Conservation (phyloP, 2,888 invertebrate species). For the Limnephilus marmoratus region DNA sequence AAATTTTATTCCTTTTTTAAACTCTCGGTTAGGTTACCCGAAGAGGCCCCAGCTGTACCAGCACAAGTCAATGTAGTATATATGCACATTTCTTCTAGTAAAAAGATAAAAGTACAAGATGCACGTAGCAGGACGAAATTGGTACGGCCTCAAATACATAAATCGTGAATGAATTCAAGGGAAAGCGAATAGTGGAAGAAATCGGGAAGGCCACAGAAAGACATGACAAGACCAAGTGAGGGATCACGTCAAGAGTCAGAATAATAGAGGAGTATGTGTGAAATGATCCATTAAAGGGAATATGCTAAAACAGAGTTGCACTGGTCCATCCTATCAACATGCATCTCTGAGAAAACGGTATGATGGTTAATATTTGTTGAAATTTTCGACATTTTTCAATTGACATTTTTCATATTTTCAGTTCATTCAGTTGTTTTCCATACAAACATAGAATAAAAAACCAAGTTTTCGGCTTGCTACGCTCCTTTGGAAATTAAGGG, state of each 20-base stretch:
- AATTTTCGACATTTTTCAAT: too few relatives aligned
- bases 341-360: too few relatives aligned
- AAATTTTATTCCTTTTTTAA: not conserved
- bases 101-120: not conserved
- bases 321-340: too few relatives aligned
- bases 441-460: not conserved
- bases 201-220: too few relatives aligned
- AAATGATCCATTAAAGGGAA: too few relatives aligned
- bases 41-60: not conserved
- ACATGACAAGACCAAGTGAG: too few relatives aligned
- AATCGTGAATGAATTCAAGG: not conserved
- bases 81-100: not conserved
- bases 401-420: too few relatives aligned
- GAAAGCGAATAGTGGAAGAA: not conserved
- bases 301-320: too few relatives aligned
- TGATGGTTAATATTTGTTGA: too few relatives aligned
- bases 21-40: not conserved
- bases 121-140: not conserved
- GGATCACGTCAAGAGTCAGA: too few relatives aligned
- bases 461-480: not conserved
- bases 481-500: not conserved
- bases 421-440: not conserved
- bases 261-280: too few relatives aligned
- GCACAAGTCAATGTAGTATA: not conserved
- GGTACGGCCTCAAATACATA: not conserved